Percentiles rank a stretch among this genome's conserved stretches.
phyloP scores from a whole-genome alignment of 1,140 invertebrate genomes.

The Globodera rostochiensis region DNA sequence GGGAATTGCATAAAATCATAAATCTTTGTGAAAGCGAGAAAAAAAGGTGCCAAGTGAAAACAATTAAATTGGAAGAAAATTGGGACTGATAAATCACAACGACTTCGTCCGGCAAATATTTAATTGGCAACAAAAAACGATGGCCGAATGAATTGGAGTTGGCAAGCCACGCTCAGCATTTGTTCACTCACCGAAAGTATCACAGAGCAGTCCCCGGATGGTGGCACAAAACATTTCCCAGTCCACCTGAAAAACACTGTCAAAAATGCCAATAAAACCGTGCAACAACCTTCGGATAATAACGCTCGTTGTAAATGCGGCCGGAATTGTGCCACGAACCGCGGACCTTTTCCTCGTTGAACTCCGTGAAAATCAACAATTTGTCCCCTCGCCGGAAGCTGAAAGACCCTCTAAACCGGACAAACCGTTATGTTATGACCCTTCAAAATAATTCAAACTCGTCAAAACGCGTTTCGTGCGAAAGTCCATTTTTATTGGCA shows the following conservation, averaged over 20 bases:
- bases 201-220: slow-evolving; percentile 7
- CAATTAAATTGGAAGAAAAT: background rate
- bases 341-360: slow-evolving; percentile 19
- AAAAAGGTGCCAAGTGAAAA: background rate
- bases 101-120: background rate
- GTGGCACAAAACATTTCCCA: slow-evolving; percentile 13
- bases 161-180: background rate
- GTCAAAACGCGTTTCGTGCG: slow-evolving; percentile 25
- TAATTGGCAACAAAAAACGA: slow-evolving; percentile 1
- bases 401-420: slow-evolving; percentile 18
- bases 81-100: background rate
- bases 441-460: background rate
- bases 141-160: background rate
- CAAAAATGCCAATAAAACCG: background rate
- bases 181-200: slow-evolving; percentile 21
- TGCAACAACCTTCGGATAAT: too few species aligned
- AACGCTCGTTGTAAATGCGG: too few species aligned
- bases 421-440: background rate
- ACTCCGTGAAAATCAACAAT: slow-evolving; percentile 21
- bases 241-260: background rate
- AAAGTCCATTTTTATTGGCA: slow-evolving; percentile 15
- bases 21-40: background rate
- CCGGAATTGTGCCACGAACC: background rate
- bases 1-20: too few species aligned
- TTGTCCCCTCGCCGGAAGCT: slow-evolving; percentile 16